These are phyloP conservation scores for Thunnus albacares DNA, from an alignment of 2,797 vertebrate species.

Conservation along the genomic window DNA sequence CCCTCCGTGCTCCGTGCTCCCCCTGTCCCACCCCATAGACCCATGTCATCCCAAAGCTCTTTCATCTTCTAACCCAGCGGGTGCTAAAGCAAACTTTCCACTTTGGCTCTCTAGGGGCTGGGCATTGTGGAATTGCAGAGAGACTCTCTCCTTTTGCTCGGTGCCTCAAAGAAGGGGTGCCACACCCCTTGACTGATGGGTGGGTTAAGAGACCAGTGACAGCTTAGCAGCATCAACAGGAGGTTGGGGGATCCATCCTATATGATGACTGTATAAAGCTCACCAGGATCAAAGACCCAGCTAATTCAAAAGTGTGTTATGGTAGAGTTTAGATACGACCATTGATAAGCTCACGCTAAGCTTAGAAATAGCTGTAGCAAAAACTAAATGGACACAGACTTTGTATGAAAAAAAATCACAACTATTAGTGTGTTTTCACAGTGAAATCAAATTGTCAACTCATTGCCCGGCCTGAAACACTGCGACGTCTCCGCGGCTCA, in stretches of 20 bases:
- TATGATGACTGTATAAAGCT: conserved; percentile 54
- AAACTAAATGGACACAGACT: background rate
- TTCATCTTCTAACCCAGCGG: conserved; percentile 85
- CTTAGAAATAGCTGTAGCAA: conserved; percentile 9
- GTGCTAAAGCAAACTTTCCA: conserved; percentile 88
- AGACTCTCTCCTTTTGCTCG: conserved; percentile 61
- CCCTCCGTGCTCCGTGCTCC: conserved; percentile 57
- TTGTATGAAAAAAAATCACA: conserved; percentile 1
- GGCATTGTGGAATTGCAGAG: conserved; percentile 72
- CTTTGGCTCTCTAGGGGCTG: conserved; percentile 79
- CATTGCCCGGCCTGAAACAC: conserved; percentile 10
- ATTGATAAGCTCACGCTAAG: conserved; percentile 7
- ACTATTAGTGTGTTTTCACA: conserved; percentile 31
- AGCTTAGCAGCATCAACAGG: conserved; percentile 57
- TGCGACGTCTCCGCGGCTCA: conserved; percentile 12
- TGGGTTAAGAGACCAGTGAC: conserved; percentile 56
- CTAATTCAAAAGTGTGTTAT: conserved; percentile 3
- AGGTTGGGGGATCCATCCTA: conserved; percentile 38
- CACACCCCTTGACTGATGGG: conserved; percentile 66
- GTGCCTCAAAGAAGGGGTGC: conserved; percentile 62
- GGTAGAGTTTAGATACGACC: conserved; percentile 16
- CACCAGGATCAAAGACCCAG: conserved; percentile 8
- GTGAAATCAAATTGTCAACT: conserved; percentile 46
- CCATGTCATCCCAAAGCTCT: conserved; percentile 81
- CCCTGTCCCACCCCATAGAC: conserved; percentile 63